Percentiles rank a stretch among this genome's conserved stretches.
These are phyloP conservation scores for Mesocricetus auratus DNA, from an alignment of 2,113 vertebrate species.

Conservation along the genomic window DNA sequence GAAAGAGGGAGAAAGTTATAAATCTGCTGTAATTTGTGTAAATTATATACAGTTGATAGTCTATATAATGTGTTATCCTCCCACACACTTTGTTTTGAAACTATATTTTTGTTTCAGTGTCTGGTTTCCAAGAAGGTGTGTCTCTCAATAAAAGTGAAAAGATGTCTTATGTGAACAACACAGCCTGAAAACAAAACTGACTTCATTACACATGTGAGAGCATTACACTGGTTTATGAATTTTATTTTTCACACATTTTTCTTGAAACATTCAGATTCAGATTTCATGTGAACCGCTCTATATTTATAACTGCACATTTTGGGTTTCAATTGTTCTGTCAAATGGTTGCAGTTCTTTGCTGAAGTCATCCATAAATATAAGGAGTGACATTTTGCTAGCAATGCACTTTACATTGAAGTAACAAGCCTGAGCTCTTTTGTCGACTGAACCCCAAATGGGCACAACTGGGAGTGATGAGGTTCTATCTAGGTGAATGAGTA, in stretches of 20 bases:
- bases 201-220: constrained; percentile 6
- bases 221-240: not conserved
- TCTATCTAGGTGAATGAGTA: constrained; percentile 47
- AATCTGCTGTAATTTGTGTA: not conserved
- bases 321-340: constrained; percentile 37
- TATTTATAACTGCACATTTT: constrained; percentile 65
- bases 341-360: constrained; percentile 62
- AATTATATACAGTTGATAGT: not conserved
- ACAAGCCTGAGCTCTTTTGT: constrained; percentile 50
- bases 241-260: constrained; percentile 67
- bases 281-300: constrained; percentile 60
- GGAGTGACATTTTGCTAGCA: constrained; percentile 46
- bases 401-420: constrained; percentile 38
- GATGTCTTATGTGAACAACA: not conserved
- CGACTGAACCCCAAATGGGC: constrained; percentile 67
- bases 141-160: not conserved
- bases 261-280: constrained; percentile 52
- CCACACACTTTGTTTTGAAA: not conserved
- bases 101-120: not conserved
- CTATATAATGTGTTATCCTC: not conserved
- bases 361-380: constrained; percentile 66
- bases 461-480: not conserved
- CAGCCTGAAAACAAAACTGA: constrained; percentile 48
- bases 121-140: not conserved
- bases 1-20: not conserved